Evolutionary conservation across 1,140 invertebrate genomes (phyloP).

Genomic region (Dendrolimus punctatus): DNA sequence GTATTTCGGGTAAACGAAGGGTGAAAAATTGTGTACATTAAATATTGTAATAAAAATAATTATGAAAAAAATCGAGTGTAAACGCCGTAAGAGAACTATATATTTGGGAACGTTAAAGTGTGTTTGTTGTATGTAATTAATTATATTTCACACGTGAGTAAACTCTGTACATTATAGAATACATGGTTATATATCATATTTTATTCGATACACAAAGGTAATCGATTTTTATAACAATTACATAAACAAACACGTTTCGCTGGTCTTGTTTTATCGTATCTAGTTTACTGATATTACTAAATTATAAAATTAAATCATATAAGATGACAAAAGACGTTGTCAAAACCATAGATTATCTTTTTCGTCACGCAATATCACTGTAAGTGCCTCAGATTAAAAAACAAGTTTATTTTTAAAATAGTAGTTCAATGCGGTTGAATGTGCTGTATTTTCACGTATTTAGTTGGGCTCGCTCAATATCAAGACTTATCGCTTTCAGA

Average conservation of each 20-base stretch:
- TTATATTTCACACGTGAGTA: conserved; percentile 57
- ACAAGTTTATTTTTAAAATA: conserved; percentile 6
- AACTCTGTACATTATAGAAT: conserved; percentile 54
- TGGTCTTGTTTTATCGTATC: conserved; percentile 29
- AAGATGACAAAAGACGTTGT: not conserved
- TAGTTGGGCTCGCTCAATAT: conserved; percentile 67
- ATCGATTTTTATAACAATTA: conserved; percentile 45
- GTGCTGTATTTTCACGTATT: conserved; percentile 51
- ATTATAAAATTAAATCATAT: no score
- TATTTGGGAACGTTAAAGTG: conserved; percentile 67
- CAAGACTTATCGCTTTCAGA: conserved; percentile 68
- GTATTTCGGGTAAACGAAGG: conserved; percentile 60
- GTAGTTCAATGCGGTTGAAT: conserved; percentile 49
- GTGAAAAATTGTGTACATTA: conserved; percentile 64
- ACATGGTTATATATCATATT: conserved; percentile 53
- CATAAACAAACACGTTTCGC: conserved; percentile 62
- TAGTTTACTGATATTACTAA: conserved; percentile 9
- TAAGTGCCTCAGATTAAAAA: conserved; percentile 30
- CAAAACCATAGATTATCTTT: conserved; percentile 10
- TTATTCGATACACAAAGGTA: conserved; percentile 44
- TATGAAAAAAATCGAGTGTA: conserved; percentile 48
- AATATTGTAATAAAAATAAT: conserved; percentile 62
- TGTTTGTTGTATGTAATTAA: conserved; percentile 68
- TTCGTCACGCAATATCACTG: conserved; percentile 31
- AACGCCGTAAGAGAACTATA: conserved; percentile 59